A percentile compares a stretch with the other conserved stretches of the same genome.
Conservation (phyloP, 2,113 vertebrate genomes). For the Pterophyllum scalare region DNA sequence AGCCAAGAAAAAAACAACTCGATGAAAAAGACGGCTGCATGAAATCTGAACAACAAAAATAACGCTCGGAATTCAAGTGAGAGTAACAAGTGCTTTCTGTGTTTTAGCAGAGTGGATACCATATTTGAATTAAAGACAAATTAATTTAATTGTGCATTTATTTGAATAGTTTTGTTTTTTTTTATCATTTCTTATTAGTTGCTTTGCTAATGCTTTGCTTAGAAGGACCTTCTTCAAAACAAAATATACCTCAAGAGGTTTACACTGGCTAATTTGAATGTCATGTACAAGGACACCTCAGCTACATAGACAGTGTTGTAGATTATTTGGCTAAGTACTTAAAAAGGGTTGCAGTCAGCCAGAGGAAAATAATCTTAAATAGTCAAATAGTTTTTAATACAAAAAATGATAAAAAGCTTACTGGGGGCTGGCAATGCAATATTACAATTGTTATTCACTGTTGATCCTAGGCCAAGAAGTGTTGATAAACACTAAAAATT, state of each 20-base stretch:
- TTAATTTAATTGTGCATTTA: neutral
- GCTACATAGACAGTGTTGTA: neutral
- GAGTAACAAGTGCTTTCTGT: neutral
- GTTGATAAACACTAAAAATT: neutral
- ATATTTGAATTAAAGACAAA: neutral
- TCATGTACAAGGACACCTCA: neutral
- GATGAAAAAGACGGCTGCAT: neutral
- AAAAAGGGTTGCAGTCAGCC: neutral
- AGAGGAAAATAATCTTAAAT: neutral
- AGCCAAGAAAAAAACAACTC: conserved; percentile 1
- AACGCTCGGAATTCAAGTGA: neutral
- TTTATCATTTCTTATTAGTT: neutral
- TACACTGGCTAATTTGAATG: neutral
- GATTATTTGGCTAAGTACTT: neutral
- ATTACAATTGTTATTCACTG: neutral
- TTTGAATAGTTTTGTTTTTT: neutral
- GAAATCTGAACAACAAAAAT: neutral
- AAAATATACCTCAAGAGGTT: neutral
- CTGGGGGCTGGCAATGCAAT: neutral
- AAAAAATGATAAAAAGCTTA: neutral
- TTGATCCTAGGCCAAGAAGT: neutral
- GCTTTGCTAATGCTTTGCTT: neutral
- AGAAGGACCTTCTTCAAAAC: neutral
- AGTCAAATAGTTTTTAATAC: neutral
- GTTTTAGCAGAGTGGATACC: neutral